Base-by-base conservation (phyloP, 2,888 invertebrate genomes). In the Lycia hirtaria region DNA sequence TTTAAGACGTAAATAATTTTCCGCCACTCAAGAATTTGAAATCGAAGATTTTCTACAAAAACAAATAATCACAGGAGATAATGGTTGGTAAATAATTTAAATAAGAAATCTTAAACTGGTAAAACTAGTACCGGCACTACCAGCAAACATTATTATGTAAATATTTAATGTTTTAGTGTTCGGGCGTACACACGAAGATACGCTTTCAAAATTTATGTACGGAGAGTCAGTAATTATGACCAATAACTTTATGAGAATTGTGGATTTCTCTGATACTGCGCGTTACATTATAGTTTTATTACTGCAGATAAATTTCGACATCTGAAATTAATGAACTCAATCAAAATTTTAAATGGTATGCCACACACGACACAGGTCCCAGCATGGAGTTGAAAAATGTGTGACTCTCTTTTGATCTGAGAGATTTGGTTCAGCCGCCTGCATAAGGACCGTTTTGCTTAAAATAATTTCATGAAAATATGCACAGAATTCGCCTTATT, bases 161-260 rank as follows among this genome's bases (percentile, higher is more conserved):
- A 73, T 73, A 66, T 59, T 50, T 56, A 56, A 67, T 49, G 62
- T 62, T 52, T 62, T 57, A 64, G 32, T 40, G 32, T 55, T 59
- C 51, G 48, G 65, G 59, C 15, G 30, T 45, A 41, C 40, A 20
- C 5, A 50, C 54, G 33, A 49, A 52, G 60, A 41, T 47, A 63
- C 66, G 69, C 75, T 75, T 75, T 75, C 75, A 57, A 73, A 69
- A 67, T 68, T 57, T 63, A 61, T 51, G 57, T 67, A 64, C 62
- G 62, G 53, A 66, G 57, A 38, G 56, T 32, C 41, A 22, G 49
- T 57, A 51, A 65, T 72, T 65, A 71, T 66, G 35, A 57, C 43
- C 40, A 50, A 60, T 38, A 60, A 33, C 28, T 44, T 50, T 2
- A 17, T 22, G 35, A 40, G n/a, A 48, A 49, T 50, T 38, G 55